Conservation (phyloP, 2,113 vertebrate genomes). For the Nettapus auritus region DNA sequence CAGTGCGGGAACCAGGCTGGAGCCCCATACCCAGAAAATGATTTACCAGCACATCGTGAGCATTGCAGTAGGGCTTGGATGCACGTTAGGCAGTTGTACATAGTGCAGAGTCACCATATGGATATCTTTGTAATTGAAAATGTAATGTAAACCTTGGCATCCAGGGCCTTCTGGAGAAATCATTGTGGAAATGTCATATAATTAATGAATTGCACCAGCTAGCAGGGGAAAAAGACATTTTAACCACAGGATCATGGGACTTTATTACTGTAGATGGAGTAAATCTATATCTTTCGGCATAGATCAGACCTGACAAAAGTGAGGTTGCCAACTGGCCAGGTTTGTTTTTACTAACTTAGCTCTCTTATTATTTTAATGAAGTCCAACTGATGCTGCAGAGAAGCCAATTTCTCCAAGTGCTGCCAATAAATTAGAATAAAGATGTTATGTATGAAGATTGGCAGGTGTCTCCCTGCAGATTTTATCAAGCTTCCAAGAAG, state of each 20-base stretch:
- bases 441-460: constrained; percentile 38
- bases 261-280: constrained; percentile 66
- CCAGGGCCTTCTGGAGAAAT: constrained; percentile 32
- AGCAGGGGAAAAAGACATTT: constrained; percentile 48
- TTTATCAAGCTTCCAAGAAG: constrained; percentile 18
- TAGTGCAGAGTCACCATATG: constrained; percentile 66
- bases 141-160: constrained; percentile 66
- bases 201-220: constrained; percentile 63
- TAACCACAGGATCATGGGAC: constrained; percentile 52
- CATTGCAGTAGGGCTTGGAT: background rate
- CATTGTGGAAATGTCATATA: constrained; percentile 56
- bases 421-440: constrained; percentile 64
- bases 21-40: background rate
- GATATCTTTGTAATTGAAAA: constrained; percentile 61
- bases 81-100: background rate
- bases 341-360: constrained; percentile 57
- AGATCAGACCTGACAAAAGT: constrained; percentile 63
- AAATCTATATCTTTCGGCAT: constrained; percentile 47
- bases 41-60: background rate
- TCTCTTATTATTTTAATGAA: constrained; percentile 68
- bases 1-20: background rate
- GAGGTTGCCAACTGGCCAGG: constrained; percentile 61
- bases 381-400: constrained; percentile 53
- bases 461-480: constrained; percentile 40
- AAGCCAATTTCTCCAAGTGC: constrained; percentile 35